phyloP scores from a whole-genome alignment of 2,113 vertebrate genomes.

The Sminthopsis crassicaudata region DNA sequence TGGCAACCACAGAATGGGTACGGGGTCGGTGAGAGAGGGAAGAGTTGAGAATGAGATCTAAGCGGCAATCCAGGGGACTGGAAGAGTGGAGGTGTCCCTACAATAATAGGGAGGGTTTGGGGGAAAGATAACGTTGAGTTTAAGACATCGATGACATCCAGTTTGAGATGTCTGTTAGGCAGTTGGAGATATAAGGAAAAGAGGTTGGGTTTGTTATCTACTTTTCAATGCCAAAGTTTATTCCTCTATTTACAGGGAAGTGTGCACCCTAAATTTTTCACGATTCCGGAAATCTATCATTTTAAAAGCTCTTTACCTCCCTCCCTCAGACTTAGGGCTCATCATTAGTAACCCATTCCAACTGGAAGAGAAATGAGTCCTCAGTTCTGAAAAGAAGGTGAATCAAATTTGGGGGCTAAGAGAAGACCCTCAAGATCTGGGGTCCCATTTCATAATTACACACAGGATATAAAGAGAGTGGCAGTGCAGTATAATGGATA shows the following conservation, averaged over 20 bases:
- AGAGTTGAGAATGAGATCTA: not conserved
- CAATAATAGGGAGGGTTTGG: not conserved
- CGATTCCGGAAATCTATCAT: not conserved
- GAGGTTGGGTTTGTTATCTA: not conserved
- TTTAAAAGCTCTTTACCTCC: too few relatives aligned
- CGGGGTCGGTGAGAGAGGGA: not conserved
- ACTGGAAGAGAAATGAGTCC: too few relatives aligned
- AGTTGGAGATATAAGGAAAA: not conserved
- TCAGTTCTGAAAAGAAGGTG: too few relatives aligned
- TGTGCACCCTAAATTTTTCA: not conserved
- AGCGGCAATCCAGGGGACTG: too few relatives aligned
- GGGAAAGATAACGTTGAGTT: not conserved
- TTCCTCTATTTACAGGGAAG: not conserved
- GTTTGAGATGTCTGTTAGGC: not conserved
- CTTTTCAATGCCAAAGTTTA: not conserved
- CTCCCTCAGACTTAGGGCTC: accelerated
- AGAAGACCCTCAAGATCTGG: not conserved
- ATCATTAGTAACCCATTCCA: accelerated
- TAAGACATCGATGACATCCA: not conserved
- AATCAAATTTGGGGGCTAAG: not conserved
- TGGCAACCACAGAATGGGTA: not conserved
- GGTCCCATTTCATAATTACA: not conserved
- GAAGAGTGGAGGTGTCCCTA: not conserved
- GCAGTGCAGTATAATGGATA: not conserved
- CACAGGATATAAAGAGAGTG: not conserved